Evolutionary conservation across 2,888 invertebrate species (phyloP), one percentile per base, ranked within the genome.

Genomic region (Latheticus oryzae): DNA sequence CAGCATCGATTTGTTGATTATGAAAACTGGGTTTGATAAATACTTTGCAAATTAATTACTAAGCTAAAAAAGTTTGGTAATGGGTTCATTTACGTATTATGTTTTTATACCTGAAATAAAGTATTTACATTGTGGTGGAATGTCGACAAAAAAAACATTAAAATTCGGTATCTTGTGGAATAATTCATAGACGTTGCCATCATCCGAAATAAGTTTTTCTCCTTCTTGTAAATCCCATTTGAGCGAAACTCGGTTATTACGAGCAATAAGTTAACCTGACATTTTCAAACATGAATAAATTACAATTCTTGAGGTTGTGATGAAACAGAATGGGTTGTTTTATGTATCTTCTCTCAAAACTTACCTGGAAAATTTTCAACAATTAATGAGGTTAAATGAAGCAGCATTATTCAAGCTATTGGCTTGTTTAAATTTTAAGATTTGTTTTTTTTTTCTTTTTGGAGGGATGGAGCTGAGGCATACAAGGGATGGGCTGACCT

Each of bases 141-240:
- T n/a, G n/a, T n/a, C n/a, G n/a, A n/a, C n/a, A n/a, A n/a, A n/a
- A n/a, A n/a, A n/a, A n/a, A n/a, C n/a, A n/a, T n/a, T n/a, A n/a
- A n/a, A n/a, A n/a, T n/a, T n/a, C n/a, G n/a, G n/a, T n/a, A n/a
- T n/a, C n/a, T n/a, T n/a, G n/a, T n/a, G n/a, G n/a, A n/a, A n/a
- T 42, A 42, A 42, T 15, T 42, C 42, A 42, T 24, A 42, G 26
- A 26, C 42, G 42, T 42, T 19, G 42, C 8, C 5, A 15, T 42
- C 26, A 42, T 42, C 42, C 26, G 15, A 26, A 40, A 16, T 42
- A 42, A 15, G 42, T 42, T 42, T 42, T 42, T 38, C 13, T 16
- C 26, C 26, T 9, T 28, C 16, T n/a, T 19, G 5, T 16, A 42
- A 42, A 42, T 42, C 42, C 42, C 42, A 42, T 42, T 42, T 42